These are phyloP conservation scores for Tychaedon coryphoeus DNA, from an alignment of 2,113 vertebrate species.

Conservation along the genomic window DNA sequence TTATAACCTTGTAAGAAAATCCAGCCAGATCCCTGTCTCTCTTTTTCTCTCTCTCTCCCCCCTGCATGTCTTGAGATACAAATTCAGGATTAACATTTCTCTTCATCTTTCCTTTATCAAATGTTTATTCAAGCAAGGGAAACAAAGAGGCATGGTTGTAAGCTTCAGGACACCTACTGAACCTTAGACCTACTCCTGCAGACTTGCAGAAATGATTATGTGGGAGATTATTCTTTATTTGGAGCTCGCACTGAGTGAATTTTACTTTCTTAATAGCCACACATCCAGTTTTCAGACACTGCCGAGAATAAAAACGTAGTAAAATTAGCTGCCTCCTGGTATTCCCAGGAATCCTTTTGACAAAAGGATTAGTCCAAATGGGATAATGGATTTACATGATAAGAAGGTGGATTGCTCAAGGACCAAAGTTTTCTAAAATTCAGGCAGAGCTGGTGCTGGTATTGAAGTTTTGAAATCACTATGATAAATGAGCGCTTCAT, in stretches of 20 bases:
- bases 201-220: background rate
- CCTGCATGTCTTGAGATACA: conserved; percentile 31
- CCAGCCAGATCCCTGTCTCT: background rate
- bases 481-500: background rate
- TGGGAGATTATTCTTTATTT: conserved; percentile 23
- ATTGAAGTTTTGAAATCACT: background rate
- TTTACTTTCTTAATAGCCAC: conserved; percentile 14
- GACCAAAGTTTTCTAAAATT: conserved; percentile 6
- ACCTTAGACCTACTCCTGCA: background rate
- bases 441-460: background rate
- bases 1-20: conserved; percentile 46
- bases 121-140: conserved; percentile 18
- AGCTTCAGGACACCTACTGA: conserved; percentile 31
- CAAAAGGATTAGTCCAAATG: conserved; percentile 21
- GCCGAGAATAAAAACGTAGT: background rate
- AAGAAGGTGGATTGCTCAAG: background rate
- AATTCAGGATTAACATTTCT: conserved; percentile 55
- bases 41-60: background rate
- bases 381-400: conserved; percentile 4
- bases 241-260: background rate
- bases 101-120: conserved; percentile 23
- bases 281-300: background rate
- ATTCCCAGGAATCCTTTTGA: conserved; percentile 24
- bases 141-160: conserved; percentile 29
- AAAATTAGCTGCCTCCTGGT: background rate